Evolutionary conservation across 2,797 vertebrate species (phyloP), one percentile per base, ranked within the genome.

Genomic region (Sciurus carolinensis): DNA sequence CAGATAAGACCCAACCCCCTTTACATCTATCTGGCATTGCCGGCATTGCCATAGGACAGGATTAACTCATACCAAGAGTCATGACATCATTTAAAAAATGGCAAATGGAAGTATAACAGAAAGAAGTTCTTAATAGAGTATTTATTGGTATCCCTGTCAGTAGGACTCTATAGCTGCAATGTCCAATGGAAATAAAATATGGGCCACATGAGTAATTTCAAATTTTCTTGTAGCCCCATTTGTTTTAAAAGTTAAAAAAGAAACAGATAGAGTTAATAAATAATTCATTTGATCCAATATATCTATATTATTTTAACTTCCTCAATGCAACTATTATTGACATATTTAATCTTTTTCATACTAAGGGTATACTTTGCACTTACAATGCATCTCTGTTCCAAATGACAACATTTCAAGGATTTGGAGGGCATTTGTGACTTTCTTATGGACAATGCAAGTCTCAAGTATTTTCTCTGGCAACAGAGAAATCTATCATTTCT

Each of bases 61-160:
- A 90, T 75, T 83, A 80, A 54, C 86, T 72, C 42, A 79, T 18
- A 73, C 15, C 57, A 80, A 75, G 86, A 90, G 59, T 3, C 9
- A 39, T 82, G 15, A 64, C 39, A 62, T 69, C 12, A 67, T 36
- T 42, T 66, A 4, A 83, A 83, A 57, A 83, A 24, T 47, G 36
- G n/a, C 59, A 24, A 36, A 22, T 71, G n/a, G 33, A 57, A 85
- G 67, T 81, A 77, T 42, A 67, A 50, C 30, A 77, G 76, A 62
- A 76, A 62, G 67, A 97, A 82, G 22, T 91, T 88, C 52, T 88
- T 72, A 22, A 47, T 76, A 77, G 33, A 87, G 28, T 22, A 44
- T 7, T 52, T 91, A 33, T 7, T 17, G 1, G 17, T 71, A 54
- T 76, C 36, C 14, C 54, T 88, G 5, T 52, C 33, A 9, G 0